Base-by-base conservation (phyloP, 2,888 invertebrate species). In the Hyposoter dolosus region DNA sequence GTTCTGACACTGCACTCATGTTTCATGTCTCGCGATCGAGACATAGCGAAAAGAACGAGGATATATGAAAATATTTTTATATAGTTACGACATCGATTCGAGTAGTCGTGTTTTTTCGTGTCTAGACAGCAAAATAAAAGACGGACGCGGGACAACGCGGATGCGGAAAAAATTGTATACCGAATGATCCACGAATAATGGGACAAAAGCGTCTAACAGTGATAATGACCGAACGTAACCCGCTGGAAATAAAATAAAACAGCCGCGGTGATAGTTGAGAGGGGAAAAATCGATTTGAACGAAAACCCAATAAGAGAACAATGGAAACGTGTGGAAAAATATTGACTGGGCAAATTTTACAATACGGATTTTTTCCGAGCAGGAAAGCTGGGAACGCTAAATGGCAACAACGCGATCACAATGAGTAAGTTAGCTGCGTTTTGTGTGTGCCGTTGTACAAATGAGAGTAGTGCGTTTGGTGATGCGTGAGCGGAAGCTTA, bases 101-200 rank as follows among this genome's bases (percentile, higher is more conserved):
- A 5, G n/a, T 5, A 45, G 19, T 32, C 28, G 28, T 35, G 40
- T 65, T 65, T 75, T 32, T 56, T 56, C 65, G 47, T 45, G 76
- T 65, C 45, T 47, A 45, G 63, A 65, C 65, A 50, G 12, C 17
- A 32, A 28, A 40, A 19, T 15, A 74, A 74, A 74, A 56, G 56
- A 74, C 40, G 40, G 3, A 5, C 40, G 9, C 4, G 40, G 40
- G 40, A 74, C 15, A 19, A 32, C 17, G 50, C 17, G 19, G 19
- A 53, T n/a, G 32, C n/a, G 53, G 10, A 7, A 71, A 23, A 40
- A 56, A 56, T 23, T 15, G 17, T 43, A 56, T 19, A 56, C 10
- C 56, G 74, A 53, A 56, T 32, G 74, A 74, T 56, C 56, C 45
- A 12, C 23, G 47, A 47, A 71, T 71, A 71, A 71, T 71, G 71